phyloP scores from a whole-genome alignment of 2,888 invertebrate genomes.

The Volucella bombylans region DNA sequence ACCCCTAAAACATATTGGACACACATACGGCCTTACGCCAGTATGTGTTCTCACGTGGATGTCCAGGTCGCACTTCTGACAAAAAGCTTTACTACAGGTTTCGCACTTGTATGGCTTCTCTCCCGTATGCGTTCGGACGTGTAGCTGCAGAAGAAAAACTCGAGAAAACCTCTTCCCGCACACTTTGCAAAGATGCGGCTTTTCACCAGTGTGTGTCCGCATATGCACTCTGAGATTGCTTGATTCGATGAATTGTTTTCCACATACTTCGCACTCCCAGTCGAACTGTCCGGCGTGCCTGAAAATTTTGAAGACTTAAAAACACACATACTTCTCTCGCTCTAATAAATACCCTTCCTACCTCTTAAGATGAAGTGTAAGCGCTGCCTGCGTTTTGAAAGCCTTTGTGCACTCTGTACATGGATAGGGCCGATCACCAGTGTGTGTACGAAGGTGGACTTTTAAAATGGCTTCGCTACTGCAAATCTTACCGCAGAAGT shows the following conservation, averaged over 20 bases:
- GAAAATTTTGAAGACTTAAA: not conserved
- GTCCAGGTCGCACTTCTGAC: constrained; percentile 61
- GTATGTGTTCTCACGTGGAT: constrained; percentile 78
- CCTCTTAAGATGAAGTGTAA: constrained; percentile 78
- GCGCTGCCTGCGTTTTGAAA: constrained; percentile 79
- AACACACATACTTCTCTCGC: not conserved
- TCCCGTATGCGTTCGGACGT: constrained; percentile 84
- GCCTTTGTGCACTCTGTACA: constrained; percentile 79
- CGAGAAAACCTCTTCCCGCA: constrained; percentile 79
- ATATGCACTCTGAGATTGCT: constrained; percentile 80
- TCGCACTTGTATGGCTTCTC: constrained; percentile 73
- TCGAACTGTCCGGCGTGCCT: constrained; percentile 76
- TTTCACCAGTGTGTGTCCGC: constrained; percentile 79
- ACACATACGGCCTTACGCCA: constrained; percentile 78
- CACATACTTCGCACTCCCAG: constrained; percentile 77
- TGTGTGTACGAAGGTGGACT: constrained; percentile 79
- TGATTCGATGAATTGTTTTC: constrained; percentile 78
- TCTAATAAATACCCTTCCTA: not conserved
- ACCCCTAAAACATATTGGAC: constrained; percentile 77
- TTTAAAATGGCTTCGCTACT: constrained; percentile 76
- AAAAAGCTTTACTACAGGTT: constrained; percentile 43
- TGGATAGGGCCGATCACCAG: constrained; percentile 79
- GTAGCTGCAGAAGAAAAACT: constrained; percentile 79
- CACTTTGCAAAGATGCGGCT: constrained; percentile 79
- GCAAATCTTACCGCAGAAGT: constrained; percentile 76